phyloP scores from a whole-genome alignment of 2,888 invertebrate genomes.

The Mythimna albipuncta region DNA sequence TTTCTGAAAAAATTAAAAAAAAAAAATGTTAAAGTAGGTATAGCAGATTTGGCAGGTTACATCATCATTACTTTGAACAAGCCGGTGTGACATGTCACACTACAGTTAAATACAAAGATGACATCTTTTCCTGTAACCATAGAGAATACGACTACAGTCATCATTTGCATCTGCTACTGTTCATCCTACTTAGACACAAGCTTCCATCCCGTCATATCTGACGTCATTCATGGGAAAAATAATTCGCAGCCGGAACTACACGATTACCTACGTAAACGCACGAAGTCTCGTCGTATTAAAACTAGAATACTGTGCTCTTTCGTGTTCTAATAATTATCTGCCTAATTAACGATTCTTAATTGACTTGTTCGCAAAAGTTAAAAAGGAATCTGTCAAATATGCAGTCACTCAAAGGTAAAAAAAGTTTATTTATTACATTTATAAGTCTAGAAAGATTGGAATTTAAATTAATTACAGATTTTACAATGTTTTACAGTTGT shows the following conservation, averaged over 20 bases:
- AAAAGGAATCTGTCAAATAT: constrained; percentile 29
- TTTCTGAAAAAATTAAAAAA: neutral
- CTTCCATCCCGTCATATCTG: constrained; percentile 34
- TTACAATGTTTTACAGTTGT: constrained; percentile 33
- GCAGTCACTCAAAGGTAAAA: constrained; percentile 1
- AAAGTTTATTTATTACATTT: constrained; percentile 32
- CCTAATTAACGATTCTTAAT: constrained; percentile 40
- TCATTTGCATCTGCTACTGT: constrained; percentile 5
- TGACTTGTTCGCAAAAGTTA: constrained; percentile 17
- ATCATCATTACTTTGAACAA: neutral
- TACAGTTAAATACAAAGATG: neutral
- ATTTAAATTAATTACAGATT: constrained; percentile 38
- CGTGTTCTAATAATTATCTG: constrained; percentile 6
- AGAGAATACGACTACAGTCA: neutral
- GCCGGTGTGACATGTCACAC: constrained; percentile 9
- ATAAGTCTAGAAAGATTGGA: constrained; percentile 21
- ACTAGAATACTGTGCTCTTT: constrained; percentile 10
- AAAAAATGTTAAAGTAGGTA: neutral
- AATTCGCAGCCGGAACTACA: constrained; percentile 53
- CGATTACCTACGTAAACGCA: constrained; percentile 31
- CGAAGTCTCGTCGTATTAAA: constrained; percentile 30
- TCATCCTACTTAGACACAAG: constrained; percentile 21
- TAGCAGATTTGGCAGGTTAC: neutral
- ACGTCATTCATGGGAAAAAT: constrained; percentile 55
- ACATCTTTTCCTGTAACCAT: constrained; percentile 15